Evolutionary conservation across 1,140 invertebrate species (phyloP).

Genomic region (Oedothorax gibbosus): DNA sequence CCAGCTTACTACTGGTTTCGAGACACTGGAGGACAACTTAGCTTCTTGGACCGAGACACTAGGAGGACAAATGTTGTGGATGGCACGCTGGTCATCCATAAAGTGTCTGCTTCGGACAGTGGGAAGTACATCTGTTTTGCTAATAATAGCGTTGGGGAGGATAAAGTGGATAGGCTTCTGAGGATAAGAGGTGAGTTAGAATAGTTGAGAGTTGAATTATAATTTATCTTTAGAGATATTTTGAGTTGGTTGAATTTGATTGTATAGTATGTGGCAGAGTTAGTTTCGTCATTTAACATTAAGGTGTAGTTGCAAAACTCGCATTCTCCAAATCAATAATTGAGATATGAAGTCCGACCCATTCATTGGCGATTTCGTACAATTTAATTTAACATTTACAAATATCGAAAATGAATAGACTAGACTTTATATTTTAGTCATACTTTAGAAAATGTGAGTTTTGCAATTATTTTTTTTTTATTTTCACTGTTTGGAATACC

Average conservation of each 20-base stretch:
- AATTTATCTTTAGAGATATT: background rate
- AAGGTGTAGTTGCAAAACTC: too few relatives aligned
- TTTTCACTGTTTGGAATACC: too few relatives aligned
- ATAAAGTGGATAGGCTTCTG: slow-evolving; percentile 63
- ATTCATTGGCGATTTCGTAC: too few relatives aligned
- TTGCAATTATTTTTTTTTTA: too few relatives aligned
- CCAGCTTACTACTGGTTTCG: slow-evolving; percentile 54
- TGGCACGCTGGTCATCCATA: slow-evolving; percentile 61
- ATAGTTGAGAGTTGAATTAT: background rate
- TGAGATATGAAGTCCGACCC: too few relatives aligned
- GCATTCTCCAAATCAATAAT: too few relatives aligned
- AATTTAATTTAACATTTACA: too few relatives aligned
- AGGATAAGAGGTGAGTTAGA: slow-evolving; percentile 64
- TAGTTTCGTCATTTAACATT: too few relatives aligned
- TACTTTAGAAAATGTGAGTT: too few relatives aligned
- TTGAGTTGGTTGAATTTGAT: background rate
- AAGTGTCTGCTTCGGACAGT: slow-evolving; percentile 55
- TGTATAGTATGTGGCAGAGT: background rate
- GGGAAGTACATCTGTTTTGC: slow-evolving; percentile 64
- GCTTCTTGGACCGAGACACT: slow-evolving; percentile 10
- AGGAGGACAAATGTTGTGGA: slow-evolving; percentile 33
- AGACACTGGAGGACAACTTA: slow-evolving; percentile 33
- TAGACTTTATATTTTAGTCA: too few relatives aligned
- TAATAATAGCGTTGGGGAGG: slow-evolving; percentile 63
- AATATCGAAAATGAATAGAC: too few relatives aligned